These are phyloP conservation scores for Xenotilapia caudafasciata DNA, from an alignment of 2,113 vertebrate genomes.

Conservation along the genomic window DNA sequence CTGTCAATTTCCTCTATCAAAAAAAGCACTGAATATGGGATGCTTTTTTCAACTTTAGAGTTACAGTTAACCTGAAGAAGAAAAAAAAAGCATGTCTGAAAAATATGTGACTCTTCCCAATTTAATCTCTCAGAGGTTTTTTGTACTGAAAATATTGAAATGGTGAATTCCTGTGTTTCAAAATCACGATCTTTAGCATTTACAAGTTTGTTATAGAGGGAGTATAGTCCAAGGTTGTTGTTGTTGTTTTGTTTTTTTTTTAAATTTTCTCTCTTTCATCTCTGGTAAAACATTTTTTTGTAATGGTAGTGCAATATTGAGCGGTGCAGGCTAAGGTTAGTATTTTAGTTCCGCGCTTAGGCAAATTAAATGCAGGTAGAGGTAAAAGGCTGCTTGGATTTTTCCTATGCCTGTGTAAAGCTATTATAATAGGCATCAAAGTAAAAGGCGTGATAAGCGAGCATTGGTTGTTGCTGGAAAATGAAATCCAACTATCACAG, in stretches of 20 bases:
- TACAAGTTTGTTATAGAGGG: background rate
- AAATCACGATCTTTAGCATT: background rate
- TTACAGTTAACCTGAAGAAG: background rate
- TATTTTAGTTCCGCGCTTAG: background rate
- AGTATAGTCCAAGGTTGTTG: background rate
- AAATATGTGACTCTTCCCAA: background rate
- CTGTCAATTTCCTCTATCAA: background rate
- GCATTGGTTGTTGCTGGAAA: conserved; percentile 11
- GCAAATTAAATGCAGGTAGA: conserved; percentile 27
- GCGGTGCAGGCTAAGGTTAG: background rate
- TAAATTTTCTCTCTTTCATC: background rate
- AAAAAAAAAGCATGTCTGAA: background rate
- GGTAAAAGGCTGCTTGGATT: conserved; percentile 27
- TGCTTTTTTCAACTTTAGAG: background rate
- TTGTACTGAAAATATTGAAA: background rate
- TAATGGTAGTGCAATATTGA: background rate
- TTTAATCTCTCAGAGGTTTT: background rate
- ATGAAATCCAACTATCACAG: conserved; percentile 23
- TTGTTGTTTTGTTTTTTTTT: too few relatives aligned
- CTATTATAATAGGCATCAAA: conserved; percentile 33
- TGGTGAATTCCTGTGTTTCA: background rate
- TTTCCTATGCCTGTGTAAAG: conserved; percentile 16
- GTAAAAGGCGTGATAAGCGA: conserved; percentile 36
- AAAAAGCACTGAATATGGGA: background rate
- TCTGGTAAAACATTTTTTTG: background rate